Percentiles rank a stretch among this genome's conserved stretches.
Conservation (phyloP, 2,113 vertebrate species). For the Ctenodactylus gundi region DNA sequence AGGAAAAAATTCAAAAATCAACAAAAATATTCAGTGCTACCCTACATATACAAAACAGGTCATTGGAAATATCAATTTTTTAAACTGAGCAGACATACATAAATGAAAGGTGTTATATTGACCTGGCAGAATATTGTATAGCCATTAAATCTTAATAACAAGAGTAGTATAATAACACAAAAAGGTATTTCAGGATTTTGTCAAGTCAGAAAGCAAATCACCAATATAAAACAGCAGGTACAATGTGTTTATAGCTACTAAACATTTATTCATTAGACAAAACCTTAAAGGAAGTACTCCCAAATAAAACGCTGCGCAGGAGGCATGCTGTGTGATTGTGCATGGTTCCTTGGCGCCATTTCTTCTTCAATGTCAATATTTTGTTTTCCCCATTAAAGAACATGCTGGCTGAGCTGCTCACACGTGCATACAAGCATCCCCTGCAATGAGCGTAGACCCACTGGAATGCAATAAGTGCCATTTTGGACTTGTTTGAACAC, state of each 20-base stretch:
- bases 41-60: not conserved
- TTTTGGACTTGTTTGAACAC: not conserved
- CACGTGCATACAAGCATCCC: not conserved
- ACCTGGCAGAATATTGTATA: not conserved
- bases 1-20: not conserved
- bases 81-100: conserved; percentile 13
- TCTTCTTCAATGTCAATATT: not conserved
- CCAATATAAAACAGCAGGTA: not conserved
- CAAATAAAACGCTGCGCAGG: not conserved
- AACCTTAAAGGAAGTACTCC: not conserved
- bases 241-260: not conserved
- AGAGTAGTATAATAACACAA: not conserved
- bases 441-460: not conserved
- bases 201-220: conserved; percentile 49
- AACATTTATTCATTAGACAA: not conserved
- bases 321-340: not conserved
- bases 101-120: conserved; percentile 5
- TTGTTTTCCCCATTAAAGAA: conserved; percentile 8
- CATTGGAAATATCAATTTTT: conserved; percentile 22
- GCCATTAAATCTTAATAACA: conserved; percentile 40
- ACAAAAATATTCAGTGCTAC: not conserved
- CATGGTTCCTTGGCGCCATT: not conserved
- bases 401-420: not conserved
- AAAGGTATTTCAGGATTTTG: conserved; percentile 34
- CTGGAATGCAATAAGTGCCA: not conserved